These are phyloP conservation scores for Drosophila pruinosa DNA, from an alignment of 1,140 invertebrate species.

Conservation along the genomic window DNA sequence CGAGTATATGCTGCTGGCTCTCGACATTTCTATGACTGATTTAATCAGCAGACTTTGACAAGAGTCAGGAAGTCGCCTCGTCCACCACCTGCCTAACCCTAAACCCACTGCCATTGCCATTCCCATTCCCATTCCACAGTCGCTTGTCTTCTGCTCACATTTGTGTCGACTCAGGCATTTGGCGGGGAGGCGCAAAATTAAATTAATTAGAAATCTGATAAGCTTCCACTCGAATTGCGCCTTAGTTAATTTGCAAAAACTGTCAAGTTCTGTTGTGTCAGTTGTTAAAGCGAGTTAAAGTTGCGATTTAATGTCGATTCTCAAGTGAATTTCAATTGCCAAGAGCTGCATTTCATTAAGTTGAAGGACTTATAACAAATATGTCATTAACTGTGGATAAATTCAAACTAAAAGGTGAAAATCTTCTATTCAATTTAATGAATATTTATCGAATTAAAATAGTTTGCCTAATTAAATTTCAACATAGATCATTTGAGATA, in stretches of 20 bases:
- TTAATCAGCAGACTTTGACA: constrained; percentile 81
- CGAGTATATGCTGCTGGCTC: no score
- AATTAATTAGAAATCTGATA: constrained; percentile 81
- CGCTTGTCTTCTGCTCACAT: background rate
- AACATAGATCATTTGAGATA: no score
- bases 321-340: constrained; percentile 25
- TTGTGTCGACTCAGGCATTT: constrained; percentile 67
- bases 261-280: constrained; percentile 38
- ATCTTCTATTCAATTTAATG: no score
- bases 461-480: no score
- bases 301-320: constrained; percentile 10
- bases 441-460: no score
- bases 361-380: no score
- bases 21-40: constrained; percentile 79
- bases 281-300: constrained; percentile 24
- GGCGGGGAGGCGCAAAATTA: constrained; percentile 62
- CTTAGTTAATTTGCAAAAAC: constrained; percentile 69
- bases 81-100: constrained; percentile 36
- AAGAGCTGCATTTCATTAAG: constrained; percentile 1
- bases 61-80: constrained; percentile 75
- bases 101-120: background rate
- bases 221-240: constrained; percentile 72
- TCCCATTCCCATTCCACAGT: background rate
- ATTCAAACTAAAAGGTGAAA: no score
- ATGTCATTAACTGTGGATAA: no score